Evolutionary conservation across 2,113 vertebrate species (phyloP).

Genomic region (Psophia crepitans): DNA sequence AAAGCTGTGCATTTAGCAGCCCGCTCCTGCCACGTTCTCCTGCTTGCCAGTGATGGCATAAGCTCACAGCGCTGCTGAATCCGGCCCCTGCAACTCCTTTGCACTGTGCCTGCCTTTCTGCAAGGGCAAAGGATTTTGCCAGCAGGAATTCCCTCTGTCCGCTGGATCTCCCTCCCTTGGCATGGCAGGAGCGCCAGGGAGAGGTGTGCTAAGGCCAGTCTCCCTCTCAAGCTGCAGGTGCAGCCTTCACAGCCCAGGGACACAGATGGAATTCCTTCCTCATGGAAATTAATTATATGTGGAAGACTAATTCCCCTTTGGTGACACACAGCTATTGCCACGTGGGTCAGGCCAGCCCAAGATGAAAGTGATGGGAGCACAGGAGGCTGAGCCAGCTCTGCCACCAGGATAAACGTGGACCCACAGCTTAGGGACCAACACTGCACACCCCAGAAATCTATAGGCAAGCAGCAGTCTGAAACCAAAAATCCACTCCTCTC

Average conservation of each 20-base stretch:
- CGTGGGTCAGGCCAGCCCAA: not conserved
- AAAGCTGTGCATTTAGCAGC: not conserved
- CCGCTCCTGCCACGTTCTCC: not conserved
- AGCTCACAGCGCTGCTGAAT: not conserved
- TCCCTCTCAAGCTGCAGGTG: not conserved
- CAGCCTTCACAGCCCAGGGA: rapidly evolving
- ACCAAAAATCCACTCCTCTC: not conserved
- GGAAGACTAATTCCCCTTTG: not conserved
- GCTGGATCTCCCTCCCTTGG: not conserved
- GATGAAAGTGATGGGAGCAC: rapidly evolving
- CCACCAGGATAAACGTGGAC: not conserved
- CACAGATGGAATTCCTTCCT: not conserved
- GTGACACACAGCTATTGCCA: not conserved
- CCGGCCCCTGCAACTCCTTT: not conserved
- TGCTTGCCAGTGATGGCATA: not conserved
- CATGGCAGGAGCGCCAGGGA: not conserved
- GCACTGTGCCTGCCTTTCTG: not conserved
- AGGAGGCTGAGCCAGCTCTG: not conserved
- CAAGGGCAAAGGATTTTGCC: not conserved
- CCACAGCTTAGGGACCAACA: not conserved
- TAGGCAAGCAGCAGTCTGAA: not conserved
- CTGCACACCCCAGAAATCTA: not conserved
- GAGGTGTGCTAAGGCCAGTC: not conserved
- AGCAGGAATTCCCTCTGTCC: not conserved
- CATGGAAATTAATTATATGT: not conserved